Conservation (phyloP, 92 coral and sea anemone genomes). For the Plumapathes pennacea region DNA sequence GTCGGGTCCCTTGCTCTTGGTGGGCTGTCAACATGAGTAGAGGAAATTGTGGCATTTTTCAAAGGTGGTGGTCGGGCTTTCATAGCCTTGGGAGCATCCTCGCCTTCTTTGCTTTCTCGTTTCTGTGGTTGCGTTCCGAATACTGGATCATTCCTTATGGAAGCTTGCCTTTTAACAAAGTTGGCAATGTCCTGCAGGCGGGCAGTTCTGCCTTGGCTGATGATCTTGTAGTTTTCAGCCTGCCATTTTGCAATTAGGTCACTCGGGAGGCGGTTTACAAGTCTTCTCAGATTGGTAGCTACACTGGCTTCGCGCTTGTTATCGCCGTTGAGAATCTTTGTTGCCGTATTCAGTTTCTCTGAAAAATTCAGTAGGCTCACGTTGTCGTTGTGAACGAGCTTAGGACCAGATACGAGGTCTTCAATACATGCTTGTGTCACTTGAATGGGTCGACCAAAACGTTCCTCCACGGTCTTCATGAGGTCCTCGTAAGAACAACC, state of each 20-base stretch:
- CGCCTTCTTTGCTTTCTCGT: conserved; percentile 28
- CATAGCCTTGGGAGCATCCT: conserved; percentile 18
- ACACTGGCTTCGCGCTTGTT: conserved; percentile 49
- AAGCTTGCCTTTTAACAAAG: conserved; percentile 58
- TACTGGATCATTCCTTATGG: conserved; percentile 56
- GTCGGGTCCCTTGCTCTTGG: no score
- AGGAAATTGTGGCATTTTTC: no score
- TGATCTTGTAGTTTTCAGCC: conserved; percentile 40
- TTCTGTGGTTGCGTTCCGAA: conserved; percentile 7
- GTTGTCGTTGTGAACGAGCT: conserved; percentile 39
- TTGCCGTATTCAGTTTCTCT: conserved; percentile 50
- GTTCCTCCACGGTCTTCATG: conserved; percentile 51
- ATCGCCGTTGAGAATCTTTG: conserved; percentile 49
- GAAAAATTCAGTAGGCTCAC: conserved; percentile 40
- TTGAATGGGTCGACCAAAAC: conserved; percentile 42
- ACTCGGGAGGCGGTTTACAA: conserved; percentile 44
- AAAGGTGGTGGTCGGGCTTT: no score
- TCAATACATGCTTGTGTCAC: conserved; percentile 50
- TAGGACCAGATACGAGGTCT: conserved; percentile 53
- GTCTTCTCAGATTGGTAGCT: conserved; percentile 41
- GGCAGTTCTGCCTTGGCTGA: conserved; percentile 23
- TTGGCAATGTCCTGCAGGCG: conserved; percentile 36
- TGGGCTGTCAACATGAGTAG: no score
- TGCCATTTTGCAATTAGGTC: conserved; percentile 49
- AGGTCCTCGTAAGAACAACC: conserved; percentile 47